phyloP scores from a whole-genome alignment of 2,888 invertebrate species.

The Calameuta idolon region DNA sequence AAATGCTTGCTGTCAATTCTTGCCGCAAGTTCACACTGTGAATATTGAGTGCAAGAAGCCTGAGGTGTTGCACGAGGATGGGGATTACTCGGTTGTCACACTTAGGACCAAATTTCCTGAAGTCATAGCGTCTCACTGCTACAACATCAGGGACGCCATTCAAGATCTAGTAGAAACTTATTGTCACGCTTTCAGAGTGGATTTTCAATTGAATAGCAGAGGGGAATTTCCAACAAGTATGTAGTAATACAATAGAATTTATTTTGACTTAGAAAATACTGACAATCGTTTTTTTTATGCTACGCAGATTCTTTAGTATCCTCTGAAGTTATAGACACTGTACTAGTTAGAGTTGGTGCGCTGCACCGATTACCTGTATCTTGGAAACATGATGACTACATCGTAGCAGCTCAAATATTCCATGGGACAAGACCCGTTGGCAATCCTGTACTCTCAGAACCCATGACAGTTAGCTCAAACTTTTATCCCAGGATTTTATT shows the following conservation, averaged over 20 bases:
- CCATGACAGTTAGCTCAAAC: slow-evolving; percentile 75
- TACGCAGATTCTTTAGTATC: slow-evolving; percentile 76
- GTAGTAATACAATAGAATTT: slow-evolving; percentile 17
- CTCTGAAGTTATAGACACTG: slow-evolving; percentile 79
- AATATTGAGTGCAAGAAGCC: slow-evolving; percentile 69
- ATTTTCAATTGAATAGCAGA: slow-evolving; percentile 79
- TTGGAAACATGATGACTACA: slow-evolving; percentile 89
- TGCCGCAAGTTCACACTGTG: slow-evolving; percentile 61
- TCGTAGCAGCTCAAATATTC: slow-evolving; percentile 87
- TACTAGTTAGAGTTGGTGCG: slow-evolving; percentile 85
- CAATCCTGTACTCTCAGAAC: slow-evolving; percentile 78
- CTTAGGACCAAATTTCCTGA: slow-evolving; percentile 71
- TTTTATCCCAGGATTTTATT: slow-evolving; percentile 88
- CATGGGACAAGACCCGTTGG: slow-evolving; percentile 88
- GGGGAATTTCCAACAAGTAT: slow-evolving; percentile 71
- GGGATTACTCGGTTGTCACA: slow-evolving; percentile 78
- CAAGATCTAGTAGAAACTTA: slow-evolving; percentile 88
- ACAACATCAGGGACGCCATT: slow-evolving; percentile 82
- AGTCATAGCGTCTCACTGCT: slow-evolving; percentile 75
- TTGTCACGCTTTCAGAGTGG: slow-evolving; percentile 84
- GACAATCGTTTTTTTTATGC: not conserved
- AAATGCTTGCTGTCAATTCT: slow-evolving; percentile 71
- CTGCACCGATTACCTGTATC: slow-evolving; percentile 81
- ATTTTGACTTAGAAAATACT: slow-evolving; percentile 11
- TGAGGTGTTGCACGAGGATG: slow-evolving; percentile 76